Base-by-base conservation (phyloP, 2,888 invertebrate species). In the Dexiosoma caninum region DNA sequence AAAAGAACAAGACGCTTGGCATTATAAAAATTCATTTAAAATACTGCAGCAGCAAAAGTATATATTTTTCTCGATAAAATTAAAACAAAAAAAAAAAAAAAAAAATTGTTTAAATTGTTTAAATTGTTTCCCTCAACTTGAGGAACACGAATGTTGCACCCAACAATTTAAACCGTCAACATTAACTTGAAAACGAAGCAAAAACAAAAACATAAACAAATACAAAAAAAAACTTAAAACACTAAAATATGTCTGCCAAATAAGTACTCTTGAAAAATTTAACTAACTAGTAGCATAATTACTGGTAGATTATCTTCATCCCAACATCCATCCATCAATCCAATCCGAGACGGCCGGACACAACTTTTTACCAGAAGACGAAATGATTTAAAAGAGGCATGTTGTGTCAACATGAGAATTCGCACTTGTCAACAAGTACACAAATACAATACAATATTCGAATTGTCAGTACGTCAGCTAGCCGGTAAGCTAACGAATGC, bases 331-430 rank as follows among this genome's bases (percentile, higher is more conserved):
- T 53, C 51, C 60, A 62, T 66, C 66, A 75, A 75, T 66, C 44
- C 75, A 66, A 71, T 60, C 70, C 69, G 40, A 74, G 32, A 8
- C 21, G 32, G 57, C 16, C 44, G 59, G n/a, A 27, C 42, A 27
- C 42, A 42, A 60, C 12, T 40, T 12, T 37, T 27, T 8, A 62
- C 57, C 72, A 51, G 49, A 57, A 75, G 59, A 74, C 60, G 40
- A 62, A 78, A 82, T 78, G 78, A 82, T 82, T 82, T 74, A 82
- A 82, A 78, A 74, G 78, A 80, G 80, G 83, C 83, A 83, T 84
- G 83, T 84, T 83, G 84, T 83, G 83, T 82, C 84, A 83, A 86
- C 85, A 85, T 84, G 84, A 84, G 84, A 85, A 85, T 85, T 86
- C 85, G 84, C 87, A 85, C 85, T 85, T 84, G 78, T 80, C 78